phyloP scores from a whole-genome alignment of 2,797 vertebrate genomes.

The Threskiornis aethiopicus region DNA sequence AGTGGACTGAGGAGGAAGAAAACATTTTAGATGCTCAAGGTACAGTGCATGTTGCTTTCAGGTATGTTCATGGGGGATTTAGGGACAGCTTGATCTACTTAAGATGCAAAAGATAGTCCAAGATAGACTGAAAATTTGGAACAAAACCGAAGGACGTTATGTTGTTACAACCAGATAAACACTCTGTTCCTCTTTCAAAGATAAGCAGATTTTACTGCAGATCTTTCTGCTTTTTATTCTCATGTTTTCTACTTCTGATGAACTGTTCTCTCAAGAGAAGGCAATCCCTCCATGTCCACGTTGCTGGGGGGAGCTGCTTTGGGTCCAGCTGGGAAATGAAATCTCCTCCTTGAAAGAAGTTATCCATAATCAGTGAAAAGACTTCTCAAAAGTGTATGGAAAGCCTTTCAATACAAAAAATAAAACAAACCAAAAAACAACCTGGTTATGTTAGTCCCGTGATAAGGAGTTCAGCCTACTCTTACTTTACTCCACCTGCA shows the following conservation, averaged over 20 bases:
- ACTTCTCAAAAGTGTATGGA: neutral
- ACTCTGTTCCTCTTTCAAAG: neutral
- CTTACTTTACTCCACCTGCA: neutral
- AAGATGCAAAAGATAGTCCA: neutral
- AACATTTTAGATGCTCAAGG: neutral
- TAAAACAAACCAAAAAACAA: neutral
- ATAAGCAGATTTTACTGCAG: neutral
- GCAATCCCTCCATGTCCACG: neutral
- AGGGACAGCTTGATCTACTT: neutral
- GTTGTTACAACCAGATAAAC: neutral
- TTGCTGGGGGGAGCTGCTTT: neutral
- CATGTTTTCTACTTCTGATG: neutral
- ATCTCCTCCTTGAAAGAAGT: neutral
- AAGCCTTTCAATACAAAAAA: neutral
- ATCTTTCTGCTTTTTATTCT: neutral
- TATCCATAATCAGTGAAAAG: neutral
- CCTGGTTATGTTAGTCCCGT: neutral
- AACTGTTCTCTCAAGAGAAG: neutral
- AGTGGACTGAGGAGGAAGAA: neutral
- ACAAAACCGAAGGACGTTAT: neutral
- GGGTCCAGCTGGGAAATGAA: neutral
- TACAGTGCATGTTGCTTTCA: neutral
- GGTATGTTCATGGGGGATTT: neutral
- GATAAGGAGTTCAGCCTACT: neutral
- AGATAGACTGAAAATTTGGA: neutral